Conservation (phyloP, 2,797 vertebrate genomes). For the Pseudopleuronectes americanus region DNA sequence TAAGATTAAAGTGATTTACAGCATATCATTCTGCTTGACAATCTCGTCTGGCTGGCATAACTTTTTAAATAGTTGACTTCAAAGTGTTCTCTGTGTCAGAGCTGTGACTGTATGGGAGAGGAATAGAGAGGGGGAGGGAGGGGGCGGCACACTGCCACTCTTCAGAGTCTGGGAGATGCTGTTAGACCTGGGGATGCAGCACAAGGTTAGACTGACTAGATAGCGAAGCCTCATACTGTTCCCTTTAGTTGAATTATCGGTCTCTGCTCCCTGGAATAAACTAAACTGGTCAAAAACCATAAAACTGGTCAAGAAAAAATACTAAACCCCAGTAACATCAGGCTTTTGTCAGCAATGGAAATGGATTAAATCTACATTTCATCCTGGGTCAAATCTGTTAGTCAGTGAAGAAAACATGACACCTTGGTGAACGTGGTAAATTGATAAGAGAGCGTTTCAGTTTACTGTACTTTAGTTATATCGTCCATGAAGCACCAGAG, state of each 20-base stretch:
- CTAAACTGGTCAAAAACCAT: too few relatives aligned
- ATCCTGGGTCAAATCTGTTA: neutral
- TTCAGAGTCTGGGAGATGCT: slow-evolving; percentile 42
- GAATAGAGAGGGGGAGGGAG: slow-evolving; percentile 28
- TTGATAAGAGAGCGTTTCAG: too few relatives aligned
- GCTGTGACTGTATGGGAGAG: slow-evolving; percentile 48
- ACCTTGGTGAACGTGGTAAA: too few relatives aligned
- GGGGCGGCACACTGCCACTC: slow-evolving; percentile 49
- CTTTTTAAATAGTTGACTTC: slow-evolving; percentile 67
- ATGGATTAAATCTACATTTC: neutral
- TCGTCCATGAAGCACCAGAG: too few relatives aligned
- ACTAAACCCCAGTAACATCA: neutral
- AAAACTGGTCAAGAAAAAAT: too few relatives aligned
- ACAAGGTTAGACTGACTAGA: slow-evolving; percentile 23
- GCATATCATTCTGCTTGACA: slow-evolving; percentile 59
- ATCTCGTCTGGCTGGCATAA: slow-evolving; percentile 56
- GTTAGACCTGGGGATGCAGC: slow-evolving; percentile 26
- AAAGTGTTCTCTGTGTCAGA: slow-evolving; percentile 63
- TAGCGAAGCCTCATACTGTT: slow-evolving; percentile 7
- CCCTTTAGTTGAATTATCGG: neutral
- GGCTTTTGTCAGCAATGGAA: too few relatives aligned
- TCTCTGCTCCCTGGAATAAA: slow-evolving; percentile 13
- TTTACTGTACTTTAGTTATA: too few relatives aligned
- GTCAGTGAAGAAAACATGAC: too few relatives aligned
- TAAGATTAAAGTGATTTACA: slow-evolving; percentile 64